Evolutionary conservation across 2,113 vertebrate species (phyloP), one percentile per base, ranked within the genome.

Genomic region (Jaculus jaculus): DNA sequence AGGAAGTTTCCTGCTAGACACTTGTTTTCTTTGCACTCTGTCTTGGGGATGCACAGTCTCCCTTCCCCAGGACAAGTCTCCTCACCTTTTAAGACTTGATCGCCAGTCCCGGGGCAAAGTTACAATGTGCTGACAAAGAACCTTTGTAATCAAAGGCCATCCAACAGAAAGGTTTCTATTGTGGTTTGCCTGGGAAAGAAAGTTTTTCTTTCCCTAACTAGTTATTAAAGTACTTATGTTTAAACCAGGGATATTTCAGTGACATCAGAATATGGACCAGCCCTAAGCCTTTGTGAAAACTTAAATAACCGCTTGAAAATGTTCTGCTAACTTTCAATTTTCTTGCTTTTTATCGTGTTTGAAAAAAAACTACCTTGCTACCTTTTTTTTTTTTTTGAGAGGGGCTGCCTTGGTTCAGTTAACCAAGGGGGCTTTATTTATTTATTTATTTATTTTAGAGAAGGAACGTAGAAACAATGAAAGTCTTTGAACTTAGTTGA

Each of bases 161-260:
- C 87, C 71, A 93, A 51, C 92, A 84, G 89, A 96, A 86, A 73
- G 74, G 69, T 97, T 92, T 96, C 95, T 85, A 95, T 77, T 87
- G 95, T 92, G 42, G 84, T 95, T 94, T 97, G 66, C 96, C 95
- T 95, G 93, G 97, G 91, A 97, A 96, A 95, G 51, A 95, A 94
- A 96, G 88, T 86, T 96, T 95, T 95, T 88, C 93, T 96, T 94
- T 96, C 94, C 86, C 94, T 93, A 97, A 94, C 96, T 95, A 93
- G 68, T 96, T 92, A 97, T 97, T 97, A 96, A 94, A 94, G 94
- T 96, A 90, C 88, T 97, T 96, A 95, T 7, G 83, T 90, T 97
- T 95, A 96, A 96, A 94, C 84, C 83, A 6, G 60, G 80, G 93
- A 84, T 96, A 96, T 96, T 95, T 95, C 89, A 94, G 88, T 91